phyloP scores from a whole-genome alignment of 2,888 invertebrate species.

The Pterobdella sp. region DNA sequence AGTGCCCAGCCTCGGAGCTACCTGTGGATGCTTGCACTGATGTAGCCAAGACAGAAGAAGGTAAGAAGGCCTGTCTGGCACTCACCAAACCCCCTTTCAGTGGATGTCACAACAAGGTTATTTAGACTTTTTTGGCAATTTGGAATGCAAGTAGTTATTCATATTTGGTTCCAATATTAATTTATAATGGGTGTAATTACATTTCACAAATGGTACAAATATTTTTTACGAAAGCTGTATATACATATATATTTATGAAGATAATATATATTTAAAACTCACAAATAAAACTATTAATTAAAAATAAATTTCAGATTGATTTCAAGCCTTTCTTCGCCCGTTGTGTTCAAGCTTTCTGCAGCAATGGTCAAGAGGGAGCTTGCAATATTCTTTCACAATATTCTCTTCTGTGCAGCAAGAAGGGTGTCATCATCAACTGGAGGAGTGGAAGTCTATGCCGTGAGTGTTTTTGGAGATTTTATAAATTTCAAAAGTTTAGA shows the following conservation, averaged over 20 bases:
- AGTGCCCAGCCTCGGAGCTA: background rate
- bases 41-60: background rate
- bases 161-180: too few relatives aligned
- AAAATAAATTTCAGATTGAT: background rate
- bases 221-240: background rate
- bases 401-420: conserved; percentile 19
- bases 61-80: background rate
- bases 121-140: too few relatives aligned
- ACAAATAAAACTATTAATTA: background rate
- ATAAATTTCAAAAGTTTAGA: too few relatives aligned
- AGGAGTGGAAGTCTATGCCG: conserved; percentile 20
- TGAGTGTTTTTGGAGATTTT: conserved; percentile 6
- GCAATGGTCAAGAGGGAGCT: conserved; percentile 6
- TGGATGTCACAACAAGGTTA: conserved; percentile 10
- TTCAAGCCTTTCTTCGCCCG: conserved; percentile 22
- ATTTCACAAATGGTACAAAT: too few relatives aligned
- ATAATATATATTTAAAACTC: background rate
- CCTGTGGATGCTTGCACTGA: background rate
- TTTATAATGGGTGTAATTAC: too few relatives aligned
- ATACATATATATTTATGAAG: conserved; percentile 4
- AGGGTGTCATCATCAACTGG: conserved; percentile 14
- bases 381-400: conserved; percentile 19
- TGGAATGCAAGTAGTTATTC: too few relatives aligned
- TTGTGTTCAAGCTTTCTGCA: conserved; percentile 30
- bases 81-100: conserved; percentile 18